phyloP scores from a whole-genome alignment of 1,140 invertebrate genomes.

The Rhynchophorus ferrugineus region DNA sequence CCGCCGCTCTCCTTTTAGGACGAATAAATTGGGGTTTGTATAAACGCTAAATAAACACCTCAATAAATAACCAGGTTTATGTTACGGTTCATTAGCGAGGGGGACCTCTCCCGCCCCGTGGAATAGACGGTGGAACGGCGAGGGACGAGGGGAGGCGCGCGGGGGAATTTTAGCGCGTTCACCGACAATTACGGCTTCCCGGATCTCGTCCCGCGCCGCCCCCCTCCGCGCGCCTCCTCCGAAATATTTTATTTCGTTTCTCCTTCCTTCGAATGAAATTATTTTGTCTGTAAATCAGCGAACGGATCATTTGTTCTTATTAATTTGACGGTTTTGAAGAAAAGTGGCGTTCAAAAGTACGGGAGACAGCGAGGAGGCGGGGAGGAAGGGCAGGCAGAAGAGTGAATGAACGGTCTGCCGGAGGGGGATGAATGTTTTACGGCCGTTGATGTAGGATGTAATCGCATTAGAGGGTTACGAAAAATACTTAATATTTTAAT shows the following conservation, averaged over 20 bases:
- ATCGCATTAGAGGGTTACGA: too few species aligned
- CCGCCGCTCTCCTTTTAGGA: too few species aligned
- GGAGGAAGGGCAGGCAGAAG: too few species aligned
- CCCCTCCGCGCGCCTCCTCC: neutral
- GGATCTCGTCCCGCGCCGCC: neutral
- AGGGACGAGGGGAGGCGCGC: neutral
- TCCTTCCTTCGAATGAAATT: neutral
- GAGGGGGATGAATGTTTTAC: too few species aligned
- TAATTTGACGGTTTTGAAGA: too few species aligned
- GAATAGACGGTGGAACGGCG: neutral
- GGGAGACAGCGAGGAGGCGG: too few species aligned
- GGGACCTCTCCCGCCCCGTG: too few species aligned
- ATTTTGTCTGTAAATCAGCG: neutral
- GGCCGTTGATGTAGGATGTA: too few species aligned
- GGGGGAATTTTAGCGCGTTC: neutral
- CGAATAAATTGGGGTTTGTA: neutral
- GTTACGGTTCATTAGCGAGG: neutral
- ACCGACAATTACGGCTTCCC: neutral
- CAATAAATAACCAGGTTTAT: slow-evolving; percentile 2
- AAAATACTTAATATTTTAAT: too few species aligned
- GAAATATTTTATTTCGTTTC: neutral
- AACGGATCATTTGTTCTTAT: neutral
- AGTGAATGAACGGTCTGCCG: too few species aligned
- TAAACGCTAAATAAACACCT: slow-evolving; percentile 1
- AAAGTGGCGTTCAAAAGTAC: too few species aligned